Percentiles rank a stretch among this genome's conserved stretches.
phyloP scores from a whole-genome alignment of 2,888 invertebrate genomes.

The Odontothrips loti region DNA sequence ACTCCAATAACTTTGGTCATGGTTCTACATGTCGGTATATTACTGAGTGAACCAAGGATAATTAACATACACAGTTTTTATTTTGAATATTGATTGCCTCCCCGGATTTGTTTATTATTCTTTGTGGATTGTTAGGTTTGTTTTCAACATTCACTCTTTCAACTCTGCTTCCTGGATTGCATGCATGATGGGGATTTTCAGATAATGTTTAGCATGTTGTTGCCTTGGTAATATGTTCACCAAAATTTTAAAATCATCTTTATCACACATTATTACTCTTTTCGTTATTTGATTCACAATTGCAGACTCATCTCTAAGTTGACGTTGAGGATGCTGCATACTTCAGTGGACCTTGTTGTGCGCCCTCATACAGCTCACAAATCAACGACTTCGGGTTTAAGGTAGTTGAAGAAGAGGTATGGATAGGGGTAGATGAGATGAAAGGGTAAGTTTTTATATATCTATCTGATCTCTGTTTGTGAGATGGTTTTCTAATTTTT shows the following conservation, averaged over 20 bases:
- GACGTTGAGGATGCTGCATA: not conserved
- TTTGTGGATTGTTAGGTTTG: too few relatives aligned
- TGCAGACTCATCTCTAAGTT: slow-evolving; percentile 9
- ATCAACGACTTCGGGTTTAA: not conserved
- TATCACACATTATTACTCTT: not conserved
- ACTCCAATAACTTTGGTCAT: too few relatives aligned
- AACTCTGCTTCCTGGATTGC: not conserved
- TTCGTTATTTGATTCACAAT: not conserved
- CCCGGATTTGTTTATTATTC: too few relatives aligned
- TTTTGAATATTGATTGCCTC: too few relatives aligned
- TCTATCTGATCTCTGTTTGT: not conserved
- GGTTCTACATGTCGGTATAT: too few relatives aligned
- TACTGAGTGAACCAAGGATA: too few relatives aligned
- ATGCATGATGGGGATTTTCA: not conserved
- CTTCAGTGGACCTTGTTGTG: not conserved
- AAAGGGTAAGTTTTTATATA: not conserved
- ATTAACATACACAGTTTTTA: too few relatives aligned
- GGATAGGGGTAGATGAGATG: not conserved
- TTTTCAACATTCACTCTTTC: not conserved
- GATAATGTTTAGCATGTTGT: not conserved
- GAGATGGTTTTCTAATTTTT: not conserved
- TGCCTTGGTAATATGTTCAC: not conserved
- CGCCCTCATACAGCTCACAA: not conserved
- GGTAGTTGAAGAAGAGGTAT: not conserved
- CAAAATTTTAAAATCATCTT: not conserved